phyloP scores from a whole-genome alignment of 92 coral and sea anemone species.

The Bergia sp. region DNA sequence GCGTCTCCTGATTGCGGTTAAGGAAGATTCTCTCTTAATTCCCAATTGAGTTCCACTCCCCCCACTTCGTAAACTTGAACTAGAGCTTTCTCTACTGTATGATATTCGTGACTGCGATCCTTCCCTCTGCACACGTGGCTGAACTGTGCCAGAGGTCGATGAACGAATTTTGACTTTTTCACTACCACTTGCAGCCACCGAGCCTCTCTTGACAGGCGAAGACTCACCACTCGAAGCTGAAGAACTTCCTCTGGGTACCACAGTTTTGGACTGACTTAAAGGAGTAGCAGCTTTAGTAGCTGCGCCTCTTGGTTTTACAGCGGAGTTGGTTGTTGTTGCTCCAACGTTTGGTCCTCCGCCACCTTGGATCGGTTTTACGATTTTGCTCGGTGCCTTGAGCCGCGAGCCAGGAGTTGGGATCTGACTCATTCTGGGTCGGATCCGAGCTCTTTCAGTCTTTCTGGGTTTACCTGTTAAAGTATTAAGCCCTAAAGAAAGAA shows the following conservation, averaged over 20 bases:
- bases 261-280: slow-evolving; percentile 56
- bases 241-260: slow-evolving; percentile 55
- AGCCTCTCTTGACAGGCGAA: slow-evolving; percentile 73
- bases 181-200: slow-evolving; percentile 63
- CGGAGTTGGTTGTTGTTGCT: slow-evolving; percentile 49
- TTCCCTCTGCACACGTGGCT: slow-evolving; percentile 71
- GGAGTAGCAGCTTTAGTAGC: slow-evolving; percentile 56
- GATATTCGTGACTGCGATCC: slow-evolving; percentile 70
- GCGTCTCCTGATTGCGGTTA: slow-evolving; percentile 59
- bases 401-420: slow-evolving; percentile 78
- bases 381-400: slow-evolving; percentile 76
- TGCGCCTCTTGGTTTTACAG: slow-evolving; percentile 79
- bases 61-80: slow-evolving; percentile 77
- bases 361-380: slow-evolving; percentile 85
- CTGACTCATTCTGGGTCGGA: slow-evolving; percentile 74
- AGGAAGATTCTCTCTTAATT: slow-evolving; percentile 47
- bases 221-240: slow-evolving; percentile 57
- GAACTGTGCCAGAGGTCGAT: slow-evolving; percentile 44
- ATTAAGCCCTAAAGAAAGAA: slow-evolving; percentile 28
- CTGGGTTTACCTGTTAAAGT: neutral
- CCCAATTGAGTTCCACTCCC: slow-evolving; percentile 61
- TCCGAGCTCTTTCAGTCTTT: slow-evolving; percentile 25
- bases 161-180: slow-evolving; percentile 46
- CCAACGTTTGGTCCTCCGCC: slow-evolving; percentile 70
- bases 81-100: slow-evolving; percentile 81